phyloP scores from a whole-genome alignment of 1,140 invertebrate species.

The Anastrepha ludens region DNA sequence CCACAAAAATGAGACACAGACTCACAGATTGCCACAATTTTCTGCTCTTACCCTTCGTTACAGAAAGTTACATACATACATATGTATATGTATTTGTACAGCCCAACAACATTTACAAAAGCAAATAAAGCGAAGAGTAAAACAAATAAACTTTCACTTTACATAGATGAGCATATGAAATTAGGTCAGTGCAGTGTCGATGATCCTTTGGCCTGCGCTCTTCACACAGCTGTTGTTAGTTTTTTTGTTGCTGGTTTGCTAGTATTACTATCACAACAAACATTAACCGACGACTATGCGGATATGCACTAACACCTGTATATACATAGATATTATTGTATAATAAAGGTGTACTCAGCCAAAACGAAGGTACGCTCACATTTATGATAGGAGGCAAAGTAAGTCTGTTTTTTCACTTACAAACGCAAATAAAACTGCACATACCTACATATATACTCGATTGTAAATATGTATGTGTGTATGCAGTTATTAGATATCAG shows the following conservation, averaged over 20 bases:
- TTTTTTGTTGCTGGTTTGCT: slow-evolving; percentile 56
- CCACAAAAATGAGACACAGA: slow-evolving; percentile 55
- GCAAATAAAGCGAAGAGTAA: slow-evolving; percentile 35
- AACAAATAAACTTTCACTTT: slow-evolving; percentile 65
- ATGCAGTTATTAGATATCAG: background rate
- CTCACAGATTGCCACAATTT: slow-evolving; percentile 1
- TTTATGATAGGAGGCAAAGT: background rate
- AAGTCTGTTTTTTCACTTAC: background rate
- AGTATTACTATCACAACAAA: slow-evolving; percentile 57
- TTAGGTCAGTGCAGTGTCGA: slow-evolving; percentile 74
- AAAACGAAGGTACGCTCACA: slow-evolving; percentile 32
- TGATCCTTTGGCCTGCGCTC: slow-evolving; percentile 69
- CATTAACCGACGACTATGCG: background rate
- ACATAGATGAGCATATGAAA: slow-evolving; percentile 69
- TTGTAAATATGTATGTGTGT: background rate
- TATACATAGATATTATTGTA: background rate
- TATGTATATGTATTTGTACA: background rate
- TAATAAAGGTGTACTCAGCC: background rate
- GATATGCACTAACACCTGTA: background rate
- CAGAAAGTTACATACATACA: background rate
- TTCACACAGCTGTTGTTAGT: slow-evolving; percentile 60
- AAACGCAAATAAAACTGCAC: background rate
- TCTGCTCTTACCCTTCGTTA: background rate
- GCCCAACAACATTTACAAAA: background rate
- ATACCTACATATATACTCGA: no score